phyloP scores from a whole-genome alignment of 2,888 invertebrate genomes.

The Cremastobaeus sp. region DNA sequence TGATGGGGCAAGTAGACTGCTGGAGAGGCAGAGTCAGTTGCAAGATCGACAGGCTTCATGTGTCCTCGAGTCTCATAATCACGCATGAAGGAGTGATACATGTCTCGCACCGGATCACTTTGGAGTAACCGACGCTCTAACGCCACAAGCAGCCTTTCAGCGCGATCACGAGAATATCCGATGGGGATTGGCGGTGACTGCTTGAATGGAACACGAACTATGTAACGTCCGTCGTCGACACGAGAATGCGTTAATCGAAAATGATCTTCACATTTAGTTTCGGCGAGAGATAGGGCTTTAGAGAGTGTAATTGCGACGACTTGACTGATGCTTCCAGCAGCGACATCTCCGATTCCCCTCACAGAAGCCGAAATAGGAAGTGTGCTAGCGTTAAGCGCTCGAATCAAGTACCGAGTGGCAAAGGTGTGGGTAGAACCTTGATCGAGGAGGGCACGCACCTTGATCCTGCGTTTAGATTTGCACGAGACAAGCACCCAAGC shows the following conservation, averaged over 20 bases:
- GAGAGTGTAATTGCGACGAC: background rate
- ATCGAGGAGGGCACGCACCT: background rate
- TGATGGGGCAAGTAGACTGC: background rate
- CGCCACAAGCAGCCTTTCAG: background rate
- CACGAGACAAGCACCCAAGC: background rate
- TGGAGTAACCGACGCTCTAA: background rate
- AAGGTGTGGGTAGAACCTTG: background rate
- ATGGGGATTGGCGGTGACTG: background rate
- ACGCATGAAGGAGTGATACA: background rate
- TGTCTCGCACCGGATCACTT: background rate
- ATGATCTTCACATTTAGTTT: background rate
- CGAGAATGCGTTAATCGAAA: background rate
- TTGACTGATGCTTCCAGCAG: background rate
- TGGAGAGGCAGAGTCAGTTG: background rate
- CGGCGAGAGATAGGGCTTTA: background rate
- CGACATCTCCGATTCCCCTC: background rate
- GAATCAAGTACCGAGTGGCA: background rate
- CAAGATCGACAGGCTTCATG: background rate
- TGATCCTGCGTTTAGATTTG: background rate
- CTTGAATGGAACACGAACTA: background rate
- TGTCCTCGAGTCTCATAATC: background rate
- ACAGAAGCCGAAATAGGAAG: background rate
- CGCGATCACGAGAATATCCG: background rate
- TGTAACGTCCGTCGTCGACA: background rate
- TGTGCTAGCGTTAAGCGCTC: background rate